phyloP scores from a whole-genome alignment of 1,140 invertebrate genomes.

The Diploscapter pachys region DNA sequence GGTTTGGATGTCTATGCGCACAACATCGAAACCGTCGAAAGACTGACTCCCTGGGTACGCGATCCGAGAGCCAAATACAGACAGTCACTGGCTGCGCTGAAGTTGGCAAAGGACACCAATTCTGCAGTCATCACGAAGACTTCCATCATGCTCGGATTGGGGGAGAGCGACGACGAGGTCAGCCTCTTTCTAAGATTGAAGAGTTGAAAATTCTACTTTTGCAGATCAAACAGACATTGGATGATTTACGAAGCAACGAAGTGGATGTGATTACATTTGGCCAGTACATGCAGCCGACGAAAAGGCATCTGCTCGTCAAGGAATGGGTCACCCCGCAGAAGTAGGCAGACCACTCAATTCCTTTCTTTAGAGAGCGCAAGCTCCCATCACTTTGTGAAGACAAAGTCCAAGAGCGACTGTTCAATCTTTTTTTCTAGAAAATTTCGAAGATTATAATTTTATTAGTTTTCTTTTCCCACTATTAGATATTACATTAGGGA shows the following conservation, averaged over 20 bases:
- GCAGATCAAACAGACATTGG: constrained; percentile 13
- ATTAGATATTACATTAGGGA: too few species aligned
- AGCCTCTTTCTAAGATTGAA: background rate
- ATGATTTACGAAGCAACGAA: constrained; percentile 58
- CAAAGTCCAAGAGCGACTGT: too few species aligned
- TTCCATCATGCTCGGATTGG: constrained; percentile 95
- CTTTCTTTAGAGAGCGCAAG: too few species aligned
- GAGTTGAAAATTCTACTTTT: background rate
- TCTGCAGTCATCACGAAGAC: constrained; percentile 87
- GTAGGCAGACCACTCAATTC: constrained; percentile 22
- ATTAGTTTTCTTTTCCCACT: too few species aligned
- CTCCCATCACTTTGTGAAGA: too few species aligned
- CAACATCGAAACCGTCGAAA: constrained; percentile 88
- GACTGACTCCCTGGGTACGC: constrained; percentile 70
- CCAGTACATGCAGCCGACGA: constrained; percentile 99
- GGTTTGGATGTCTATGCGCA: constrained; percentile 83
- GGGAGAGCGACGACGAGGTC: constrained; percentile 87
- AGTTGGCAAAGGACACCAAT: constrained; percentile 72
- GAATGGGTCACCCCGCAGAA: constrained; percentile 96
- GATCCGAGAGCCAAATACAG: constrained; percentile 77
- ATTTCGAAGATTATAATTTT: too few species aligned
- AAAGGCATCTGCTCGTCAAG: constrained; percentile 75
- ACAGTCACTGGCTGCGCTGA: constrained; percentile 71
- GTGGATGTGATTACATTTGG: constrained; percentile 95
- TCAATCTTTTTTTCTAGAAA: too few species aligned